These are phyloP conservation scores for Trialeurodes vaporariorum DNA, from an alignment of 1,140 invertebrate species.

Conservation along the genomic window DNA sequence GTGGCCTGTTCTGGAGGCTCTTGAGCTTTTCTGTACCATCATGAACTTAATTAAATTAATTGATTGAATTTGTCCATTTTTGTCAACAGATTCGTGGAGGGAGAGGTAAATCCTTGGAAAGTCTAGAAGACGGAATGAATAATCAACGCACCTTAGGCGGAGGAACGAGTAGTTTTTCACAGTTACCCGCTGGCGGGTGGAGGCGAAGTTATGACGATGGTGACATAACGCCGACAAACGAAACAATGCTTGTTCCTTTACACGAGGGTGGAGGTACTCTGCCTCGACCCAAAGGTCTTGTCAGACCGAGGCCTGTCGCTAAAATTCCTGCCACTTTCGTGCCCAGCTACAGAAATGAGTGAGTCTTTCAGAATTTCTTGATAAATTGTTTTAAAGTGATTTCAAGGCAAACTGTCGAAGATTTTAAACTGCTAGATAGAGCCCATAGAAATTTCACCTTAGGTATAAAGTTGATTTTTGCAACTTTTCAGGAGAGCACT, in stretches of 20 bases:
- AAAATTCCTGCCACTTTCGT: slow-evolving; percentile 53
- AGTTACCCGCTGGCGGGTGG: slow-evolving; percentile 42
- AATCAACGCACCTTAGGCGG: slow-evolving; percentile 11
- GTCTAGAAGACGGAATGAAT: slow-evolving; percentile 51
- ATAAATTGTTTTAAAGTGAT: no score
- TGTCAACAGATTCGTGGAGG: slow-evolving; percentile 44
- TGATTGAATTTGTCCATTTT: no score
- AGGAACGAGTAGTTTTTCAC: slow-evolving; percentile 27
- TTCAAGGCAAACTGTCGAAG: no score
- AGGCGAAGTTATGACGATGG: slow-evolving; percentile 73
- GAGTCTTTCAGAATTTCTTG: slow-evolving; percentile 4
- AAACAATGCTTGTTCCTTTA: slow-evolving; percentile 41
- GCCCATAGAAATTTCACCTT: no score
- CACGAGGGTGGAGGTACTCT: slow-evolving; percentile 68
- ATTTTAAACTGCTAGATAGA: no score
- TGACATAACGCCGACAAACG: slow-evolving; percentile 77
- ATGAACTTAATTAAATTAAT: no score
- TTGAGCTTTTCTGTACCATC: no score
- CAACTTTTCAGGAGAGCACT: no score
- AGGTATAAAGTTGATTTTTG: no score
- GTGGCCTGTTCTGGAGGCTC: no score
- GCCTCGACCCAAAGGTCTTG: slow-evolving; percentile 65
- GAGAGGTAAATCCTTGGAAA: slow-evolving; percentile 68
- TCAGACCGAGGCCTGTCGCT: slow-evolving; percentile 70
- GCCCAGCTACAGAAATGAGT: slow-evolving; percentile 23